Evolutionary conservation across 2,113 vertebrate genomes (phyloP).

Genomic region (Ia io): DNA sequence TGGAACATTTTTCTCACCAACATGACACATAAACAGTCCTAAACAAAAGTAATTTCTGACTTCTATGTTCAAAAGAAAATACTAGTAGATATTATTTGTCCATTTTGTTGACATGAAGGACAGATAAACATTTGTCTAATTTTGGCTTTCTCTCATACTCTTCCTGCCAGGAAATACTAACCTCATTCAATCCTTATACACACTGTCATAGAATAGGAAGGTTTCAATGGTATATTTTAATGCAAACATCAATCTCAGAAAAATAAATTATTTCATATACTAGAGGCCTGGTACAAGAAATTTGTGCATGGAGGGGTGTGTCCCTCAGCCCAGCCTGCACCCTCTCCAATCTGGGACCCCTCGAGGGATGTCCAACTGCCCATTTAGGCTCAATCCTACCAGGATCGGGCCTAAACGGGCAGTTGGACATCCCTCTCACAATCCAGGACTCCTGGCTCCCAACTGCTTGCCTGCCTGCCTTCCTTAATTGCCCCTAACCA

Average conservation of each 20-base stretch:
- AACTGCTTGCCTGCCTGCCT: too few relatives aligned
- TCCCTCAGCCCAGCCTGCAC: too few relatives aligned
- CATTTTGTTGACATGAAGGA: not conserved
- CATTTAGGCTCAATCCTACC: too few relatives aligned
- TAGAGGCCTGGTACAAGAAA: too few relatives aligned
- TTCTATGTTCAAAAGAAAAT: not conserved
- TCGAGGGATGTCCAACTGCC: too few relatives aligned
- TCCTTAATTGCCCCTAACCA: too few relatives aligned
- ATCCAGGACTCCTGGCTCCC: too few relatives aligned
- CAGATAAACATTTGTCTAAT: not conserved
- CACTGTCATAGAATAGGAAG: rapidly evolving
- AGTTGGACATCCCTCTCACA: too few relatives aligned
- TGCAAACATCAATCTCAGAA: not conserved
- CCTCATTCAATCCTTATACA: not conserved
- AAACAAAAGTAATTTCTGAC: not conserved
- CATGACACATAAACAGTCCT: too few relatives aligned
- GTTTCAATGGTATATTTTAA: rapidly evolving
- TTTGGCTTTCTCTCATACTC: rapidly evolving
- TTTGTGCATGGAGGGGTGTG: too few relatives aligned
- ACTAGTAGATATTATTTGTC: not conserved
- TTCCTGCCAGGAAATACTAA: not conserved
- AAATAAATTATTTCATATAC: rapidly evolving
- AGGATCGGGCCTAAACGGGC: too few relatives aligned
- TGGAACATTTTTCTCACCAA: not conserved
- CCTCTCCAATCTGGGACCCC: too few relatives aligned